A percentile compares a stretch with the other conserved stretches of the same genome.
These are phyloP conservation scores for Lethrus apterus DNA, from an alignment of 1,140 invertebrate genomes.

Conservation along the genomic window DNA sequence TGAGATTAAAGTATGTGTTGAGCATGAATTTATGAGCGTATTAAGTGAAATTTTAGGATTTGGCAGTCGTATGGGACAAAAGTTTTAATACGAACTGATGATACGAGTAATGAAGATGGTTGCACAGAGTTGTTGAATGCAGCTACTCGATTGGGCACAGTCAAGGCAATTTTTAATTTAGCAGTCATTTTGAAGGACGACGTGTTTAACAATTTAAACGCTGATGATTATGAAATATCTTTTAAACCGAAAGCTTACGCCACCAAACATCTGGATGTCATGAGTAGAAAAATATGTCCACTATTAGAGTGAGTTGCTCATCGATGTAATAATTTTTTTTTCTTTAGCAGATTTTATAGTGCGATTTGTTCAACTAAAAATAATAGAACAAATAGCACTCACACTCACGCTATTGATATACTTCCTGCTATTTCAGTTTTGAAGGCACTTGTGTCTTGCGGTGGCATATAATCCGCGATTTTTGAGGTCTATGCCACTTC, in stretches of 20 bases:
- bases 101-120: slow-evolving; percentile 44
- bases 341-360: too few species aligned
- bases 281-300: slow-evolving; percentile 51
- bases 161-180: slow-evolving; percentile 74
- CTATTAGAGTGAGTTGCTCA: slow-evolving; percentile 33
- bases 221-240: slow-evolving; percentile 42
- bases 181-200: slow-evolving; percentile 56
- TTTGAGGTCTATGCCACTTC: too few species aligned
- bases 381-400: too few species aligned
- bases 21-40: neutral
- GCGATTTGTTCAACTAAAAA: too few species aligned
- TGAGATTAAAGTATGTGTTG: slow-evolving; percentile 47
- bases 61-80: slow-evolving; percentile 51
- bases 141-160: slow-evolving; percentile 50
- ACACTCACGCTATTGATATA: too few species aligned
- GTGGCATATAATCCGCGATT: too few species aligned
- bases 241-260: slow-evolving; percentile 45
- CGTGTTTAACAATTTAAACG: slow-evolving; percentile 48
- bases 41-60: slow-evolving; percentile 18
- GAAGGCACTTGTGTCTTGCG: neutral
- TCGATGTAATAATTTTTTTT: neutral
- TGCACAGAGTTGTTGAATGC: slow-evolving; percentile 51
- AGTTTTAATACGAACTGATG: slow-evolving; percentile 44
- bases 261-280: slow-evolving; percentile 50
- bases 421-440: slow-evolving; percentile 5